phyloP scores from a whole-genome alignment of 2,797 vertebrate species.

The Dipus sagitta region DNA sequence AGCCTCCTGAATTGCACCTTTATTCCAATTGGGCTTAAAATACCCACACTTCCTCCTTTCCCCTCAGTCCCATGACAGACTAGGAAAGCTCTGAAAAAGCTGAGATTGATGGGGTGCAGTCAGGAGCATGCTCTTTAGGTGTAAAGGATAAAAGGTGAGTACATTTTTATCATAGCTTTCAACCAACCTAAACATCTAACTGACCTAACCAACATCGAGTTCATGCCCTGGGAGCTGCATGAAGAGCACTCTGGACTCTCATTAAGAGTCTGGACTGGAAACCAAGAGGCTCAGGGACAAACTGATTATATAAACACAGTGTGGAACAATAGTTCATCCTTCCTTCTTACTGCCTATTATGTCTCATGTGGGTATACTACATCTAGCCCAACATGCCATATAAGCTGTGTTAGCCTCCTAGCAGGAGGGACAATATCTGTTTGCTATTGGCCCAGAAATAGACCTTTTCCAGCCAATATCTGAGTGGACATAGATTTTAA shows the following conservation, averaged over 20 bases:
- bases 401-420: background rate
- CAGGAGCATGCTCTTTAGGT: constrained; percentile 56
- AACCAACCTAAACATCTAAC: constrained; percentile 53
- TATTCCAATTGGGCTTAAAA: background rate
- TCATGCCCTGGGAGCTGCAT: constrained; percentile 37
- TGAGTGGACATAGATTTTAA: constrained; percentile 35
- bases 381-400: background rate
- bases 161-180: constrained; percentile 59
- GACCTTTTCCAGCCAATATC: background rate
- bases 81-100: constrained; percentile 35
- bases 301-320: constrained; percentile 3
- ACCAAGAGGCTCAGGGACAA: constrained; percentile 40
- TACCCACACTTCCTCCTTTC: rapidly evolving
- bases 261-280: background rate
- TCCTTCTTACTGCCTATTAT: constrained; percentile 22
- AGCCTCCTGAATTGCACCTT: background rate
- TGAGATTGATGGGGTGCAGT: constrained; percentile 50
- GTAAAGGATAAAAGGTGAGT: constrained; percentile 65
- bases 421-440: background rate
- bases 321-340: background rate
- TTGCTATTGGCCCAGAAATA: background rate
- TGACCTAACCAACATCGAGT: constrained; percentile 16
- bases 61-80: background rate
- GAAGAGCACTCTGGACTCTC: constrained; percentile 19
- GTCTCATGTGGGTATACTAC: background rate